Percentiles rank a stretch among this genome's conserved stretches.
Evolutionary conservation across 2,888 invertebrate species (phyloP).

Genomic region (Drosophila borealis): DNA sequence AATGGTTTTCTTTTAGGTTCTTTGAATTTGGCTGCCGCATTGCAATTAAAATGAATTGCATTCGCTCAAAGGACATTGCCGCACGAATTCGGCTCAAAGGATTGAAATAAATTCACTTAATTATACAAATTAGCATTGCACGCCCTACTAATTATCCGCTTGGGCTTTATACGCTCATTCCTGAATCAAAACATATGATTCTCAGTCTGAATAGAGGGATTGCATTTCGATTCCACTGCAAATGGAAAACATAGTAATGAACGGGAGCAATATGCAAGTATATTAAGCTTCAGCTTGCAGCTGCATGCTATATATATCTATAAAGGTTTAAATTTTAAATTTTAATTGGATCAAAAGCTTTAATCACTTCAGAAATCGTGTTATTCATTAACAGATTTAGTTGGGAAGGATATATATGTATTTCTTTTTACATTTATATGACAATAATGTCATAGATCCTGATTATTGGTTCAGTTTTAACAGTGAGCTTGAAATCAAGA

Average conservation of each 20-base stretch:
- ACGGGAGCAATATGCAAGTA: neutral
- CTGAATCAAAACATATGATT: slow-evolving; percentile 3
- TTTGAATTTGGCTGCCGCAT: slow-evolving; percentile 40
- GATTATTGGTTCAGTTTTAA: no score
- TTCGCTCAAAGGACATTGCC: slow-evolving; percentile 48
- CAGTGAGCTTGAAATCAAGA: no score
- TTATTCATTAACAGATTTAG: neutral
- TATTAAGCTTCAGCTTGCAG: no score
- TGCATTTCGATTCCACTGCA: neutral
- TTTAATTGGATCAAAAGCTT: neutral
- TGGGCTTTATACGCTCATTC: neutral
- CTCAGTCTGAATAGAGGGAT: neutral
- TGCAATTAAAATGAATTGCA: slow-evolving; percentile 75
- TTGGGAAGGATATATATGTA: no score
- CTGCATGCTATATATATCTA: neutral
- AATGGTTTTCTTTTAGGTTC: slow-evolving; percentile 35
- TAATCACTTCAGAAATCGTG: neutral
- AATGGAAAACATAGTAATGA: neutral
- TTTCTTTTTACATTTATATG: no score
- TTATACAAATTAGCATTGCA: slow-evolving; percentile 40
- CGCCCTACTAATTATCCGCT: slow-evolving; percentile 18
- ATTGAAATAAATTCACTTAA: slow-evolving; percentile 35
- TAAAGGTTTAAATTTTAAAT: no score
- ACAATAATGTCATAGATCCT: no score
- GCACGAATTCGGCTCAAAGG: slow-evolving; percentile 37